These are phyloP conservation scores for Caenorhabditis remanei DNA, from an alignment of 1,140 invertebrate species.

Conservation along the genomic window DNA sequence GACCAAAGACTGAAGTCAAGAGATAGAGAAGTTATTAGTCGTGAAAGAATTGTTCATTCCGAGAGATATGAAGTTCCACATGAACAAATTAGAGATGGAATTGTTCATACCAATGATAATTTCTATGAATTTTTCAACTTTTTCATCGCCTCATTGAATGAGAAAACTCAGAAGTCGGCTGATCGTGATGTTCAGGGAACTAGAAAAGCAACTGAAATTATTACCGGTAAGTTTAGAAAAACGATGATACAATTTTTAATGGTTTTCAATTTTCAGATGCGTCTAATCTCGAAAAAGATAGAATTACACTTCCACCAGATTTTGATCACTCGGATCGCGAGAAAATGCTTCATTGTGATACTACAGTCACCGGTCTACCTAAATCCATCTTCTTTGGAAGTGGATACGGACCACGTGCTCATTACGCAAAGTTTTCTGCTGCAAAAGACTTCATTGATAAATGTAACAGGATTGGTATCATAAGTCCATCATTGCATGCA, in stretches of 20 bases:
- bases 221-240: neutral
- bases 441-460: constrained; percentile 44
- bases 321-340: constrained; percentile 20
- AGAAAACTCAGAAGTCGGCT: neutral
- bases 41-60: neutral
- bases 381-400: constrained; percentile 31
- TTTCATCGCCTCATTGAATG: neutral
- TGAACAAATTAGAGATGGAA: neutral
- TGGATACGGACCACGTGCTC: constrained; percentile 7
- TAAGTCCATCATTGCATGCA: neutral
- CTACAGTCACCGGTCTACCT: constrained; percentile 13
- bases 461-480: constrained; percentile 13
- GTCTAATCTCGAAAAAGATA: neutral
- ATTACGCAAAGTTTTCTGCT: constrained; percentile 41
- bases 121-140: neutral
- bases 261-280: constrained; percentile 14
- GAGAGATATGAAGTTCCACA: neutral
- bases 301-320: constrained; percentile 4
- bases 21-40: neutral
- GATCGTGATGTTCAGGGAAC: neutral
- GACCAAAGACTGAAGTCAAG: neutral
- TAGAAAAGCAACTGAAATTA: neutral
- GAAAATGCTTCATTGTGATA: constrained; percentile 53
- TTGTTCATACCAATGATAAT: constrained; percentile 11
- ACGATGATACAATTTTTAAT: no score